Base-by-base conservation (phyloP, 1,140 invertebrate genomes). In the Heliconius melpomene region DNA sequence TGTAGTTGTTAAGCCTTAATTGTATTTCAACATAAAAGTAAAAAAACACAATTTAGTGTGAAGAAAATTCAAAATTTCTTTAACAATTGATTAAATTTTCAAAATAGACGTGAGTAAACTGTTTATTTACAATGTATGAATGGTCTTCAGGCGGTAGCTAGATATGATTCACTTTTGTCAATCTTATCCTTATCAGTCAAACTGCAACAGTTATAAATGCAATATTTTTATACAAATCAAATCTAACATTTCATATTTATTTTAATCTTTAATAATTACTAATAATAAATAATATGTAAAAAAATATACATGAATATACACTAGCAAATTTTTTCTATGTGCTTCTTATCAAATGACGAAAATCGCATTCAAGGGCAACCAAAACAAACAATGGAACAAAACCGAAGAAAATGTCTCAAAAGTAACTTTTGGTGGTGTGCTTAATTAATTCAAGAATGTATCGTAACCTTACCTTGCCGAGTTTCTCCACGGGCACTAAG, bases 401-500 rank as follows among this genome's bases (percentile, higher is more conserved):
- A 73, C 23, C 36, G 72, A 20, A 23, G 71, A 72, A 40, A 32
- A 72, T n/a, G 32, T 60, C 38, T 76, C 29, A 76, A 29, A 32
- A 52, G 50, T 60, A 57, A 57, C 54, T 23, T 57, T 57, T 23
- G 54, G 20, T 57, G n/a, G 20, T 57, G 54, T 23, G 20, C n/a
- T 20, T 57, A 54, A 75, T 60, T 76, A 36, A 29, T 32, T 76
- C 26, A 75, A 60, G 52, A 40, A 32, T 26, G 71, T 54, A 50
- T 40, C 9, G 60, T 73, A 18, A 84, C 66, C 85, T 93, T 93
- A 96, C 96, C 95, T 97, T 97, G 26, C 96, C 95, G 75, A 97
- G 92, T 88, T 96, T 96, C 86, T 97, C 96, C 50, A 97, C 95
- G 2, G 97, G 96, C 79, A 97, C 94, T 83, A 97, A 95, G 66